phyloP scores from a whole-genome alignment of 2,113 vertebrate species.

The Hoplias malabaricus region DNA sequence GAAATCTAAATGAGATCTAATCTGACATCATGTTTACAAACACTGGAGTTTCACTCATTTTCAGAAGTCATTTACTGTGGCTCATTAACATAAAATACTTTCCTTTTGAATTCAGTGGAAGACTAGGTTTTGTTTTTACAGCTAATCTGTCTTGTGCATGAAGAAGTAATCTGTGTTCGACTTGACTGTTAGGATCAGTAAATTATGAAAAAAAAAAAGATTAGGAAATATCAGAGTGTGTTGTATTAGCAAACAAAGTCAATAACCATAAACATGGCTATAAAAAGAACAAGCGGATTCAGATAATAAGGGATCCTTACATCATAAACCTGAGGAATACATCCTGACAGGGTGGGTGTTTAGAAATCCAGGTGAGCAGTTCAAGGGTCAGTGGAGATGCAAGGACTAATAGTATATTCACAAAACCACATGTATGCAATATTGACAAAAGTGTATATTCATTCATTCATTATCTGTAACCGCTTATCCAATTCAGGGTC shows the following conservation, averaged over 20 bases:
- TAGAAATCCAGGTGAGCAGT: too few species aligned
- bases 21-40: neutral
- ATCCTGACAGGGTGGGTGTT: too few species aligned
- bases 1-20: neutral
- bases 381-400: too few species aligned
- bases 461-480: too few species aligned
- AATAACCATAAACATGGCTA: too few species aligned
- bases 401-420: too few species aligned
- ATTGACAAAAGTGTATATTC: too few species aligned
- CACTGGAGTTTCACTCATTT: neutral
- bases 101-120: neutral
- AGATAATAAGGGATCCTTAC: too few species aligned
- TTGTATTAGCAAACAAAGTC: neutral
- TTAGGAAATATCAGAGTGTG: neutral
- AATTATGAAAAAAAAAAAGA: neutral
- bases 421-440: too few species aligned
- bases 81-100: neutral
- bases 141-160: neutral
- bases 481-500: too few species aligned
- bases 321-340: too few species aligned
- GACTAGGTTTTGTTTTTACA: neutral
- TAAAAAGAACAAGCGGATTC: too few species aligned
- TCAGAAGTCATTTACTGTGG: neutral
- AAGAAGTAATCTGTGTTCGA: neutral
- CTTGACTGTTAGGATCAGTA: neutral